Base-by-base conservation (phyloP, 2,797 vertebrate species). In the Microchirus variegatus region DNA sequence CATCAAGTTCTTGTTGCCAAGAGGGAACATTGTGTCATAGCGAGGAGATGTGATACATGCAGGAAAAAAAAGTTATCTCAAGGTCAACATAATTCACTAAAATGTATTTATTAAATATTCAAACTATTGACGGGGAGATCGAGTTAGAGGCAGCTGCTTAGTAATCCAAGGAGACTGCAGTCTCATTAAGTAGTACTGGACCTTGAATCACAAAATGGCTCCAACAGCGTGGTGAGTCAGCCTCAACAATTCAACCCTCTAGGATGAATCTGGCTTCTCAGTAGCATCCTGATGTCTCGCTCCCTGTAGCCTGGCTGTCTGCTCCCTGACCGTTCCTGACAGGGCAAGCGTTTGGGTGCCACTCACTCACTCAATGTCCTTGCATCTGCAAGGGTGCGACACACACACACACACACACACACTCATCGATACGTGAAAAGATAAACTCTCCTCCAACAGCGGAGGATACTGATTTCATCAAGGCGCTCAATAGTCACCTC, bases 401-500 rank as follows among this genome's bases (percentile, higher is more conserved):
- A 75, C 63, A 42, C 63, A 44, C 63, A 17, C 77, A 64, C 80
- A 75, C n/a, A 77, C 82, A 75, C 63, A 42, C 63, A 44, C 63
- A 17, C 77, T 66, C 80, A 75, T 86, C 78, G 70, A 84, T 88
- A 86, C 50, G 56, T 41, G 58, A 56, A 82, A 85, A 88, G 82
- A 89, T 80, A 87, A 68, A 78, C 77, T 75, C 75, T 57, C 53
- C 52, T 51, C 53, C 61, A 69, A 73, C 41, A 45, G 70, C 47
- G 47, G 58, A 56, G 31, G 82, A 62, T 83, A 81, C 82, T 70
- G 73, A 89, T 90, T 83, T 80, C 88, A 86, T 85, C 78, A 81
- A 77, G 77, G 31, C 59, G 43, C 73, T 86, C 82, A 45, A 86
- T 84, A 68, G 70, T 48, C 63, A 59, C 52, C 78, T 84, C 80